Evolutionary conservation across 2,888 invertebrate genomes (phyloP), one percentile per base, ranked within the genome.

Genomic region (Neuroscelio doddi): DNA sequence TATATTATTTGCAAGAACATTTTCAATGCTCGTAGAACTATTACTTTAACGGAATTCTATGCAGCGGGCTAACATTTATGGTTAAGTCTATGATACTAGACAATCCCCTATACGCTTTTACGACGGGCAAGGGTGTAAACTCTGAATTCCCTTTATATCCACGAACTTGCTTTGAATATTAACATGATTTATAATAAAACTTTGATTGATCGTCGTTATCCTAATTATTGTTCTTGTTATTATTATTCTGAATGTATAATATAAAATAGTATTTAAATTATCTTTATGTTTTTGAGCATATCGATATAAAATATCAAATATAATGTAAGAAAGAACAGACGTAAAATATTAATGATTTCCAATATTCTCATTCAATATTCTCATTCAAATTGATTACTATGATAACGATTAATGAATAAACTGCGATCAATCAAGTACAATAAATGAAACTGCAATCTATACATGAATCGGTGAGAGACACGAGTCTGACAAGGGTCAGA

Each of bases 31-130:
- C 14, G 16, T 15, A 9, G 9, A 38, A 38, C 58, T 55, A 64
- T 59, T 59, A 59, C 53, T 64, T 56, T 30, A 58, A 59, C 59
- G 24, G 47, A 51, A 56, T 51, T 47, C 59, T 59, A 64, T 51
- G 38, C 44, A 39, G 41, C 58, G 46, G 55, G 29, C 55, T 49
- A 29, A 55, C 64, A 59, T 65, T 39, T 65, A 65, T 53, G 59
- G 55, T 39, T 59, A 56, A 61, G 65, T 65, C 57, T 49, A 39
- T 52, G 57, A 65, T 65, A 64, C 47, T 39, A 57, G 63, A 64
- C 57, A 64, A 64, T 57, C 64, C 65, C 59, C 52, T 57, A 49
- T 61, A 65, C 44, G 61, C 65, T 65, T 65, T 65, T 65, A 65
- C 65, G 61, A 65, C 57, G 34, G 52, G 44, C 56, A 39, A 39